phyloP scores from a whole-genome alignment of 2,888 invertebrate genomes.

The Heliconius ethilla region DNA sequence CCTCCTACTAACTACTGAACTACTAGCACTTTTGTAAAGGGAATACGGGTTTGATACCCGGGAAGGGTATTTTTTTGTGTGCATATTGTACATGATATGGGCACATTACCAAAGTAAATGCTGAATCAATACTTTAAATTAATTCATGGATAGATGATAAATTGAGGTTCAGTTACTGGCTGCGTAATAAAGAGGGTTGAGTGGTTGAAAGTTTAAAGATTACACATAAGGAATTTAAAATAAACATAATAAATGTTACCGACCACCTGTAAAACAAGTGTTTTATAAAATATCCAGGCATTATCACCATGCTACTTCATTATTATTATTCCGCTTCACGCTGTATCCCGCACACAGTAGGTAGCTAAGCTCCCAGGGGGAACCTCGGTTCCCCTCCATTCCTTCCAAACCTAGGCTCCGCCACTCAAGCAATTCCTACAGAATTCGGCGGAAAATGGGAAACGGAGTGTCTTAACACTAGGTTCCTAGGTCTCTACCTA shows the following conservation, averaged over 20 bases:
- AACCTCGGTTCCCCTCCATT: too few relatives aligned
- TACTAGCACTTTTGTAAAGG: slow-evolving; percentile 26
- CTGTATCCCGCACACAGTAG: too few relatives aligned
- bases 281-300: background rate
- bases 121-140: background rate
- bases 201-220: background rate
- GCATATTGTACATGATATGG: background rate
- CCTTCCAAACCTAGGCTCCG: too few relatives aligned
- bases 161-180: background rate
- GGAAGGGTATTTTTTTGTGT: background rate
- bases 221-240: background rate
- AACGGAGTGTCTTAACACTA: too few relatives aligned
- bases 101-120: background rate
- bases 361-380: too few relatives aligned
- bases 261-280: background rate
- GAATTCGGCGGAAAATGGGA: too few relatives aligned
- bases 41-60: background rate
- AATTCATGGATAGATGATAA: background rate
- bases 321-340: too few relatives aligned
- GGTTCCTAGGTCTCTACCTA: too few relatives aligned
- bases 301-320: background rate
- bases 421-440: too few relatives aligned
- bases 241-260: background rate
- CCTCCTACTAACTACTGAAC: slow-evolving; percentile 39
- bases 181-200: background rate